phyloP scores from a whole-genome alignment of 2,113 vertebrate species.

The Syngnathoides biaculeatus region DNA sequence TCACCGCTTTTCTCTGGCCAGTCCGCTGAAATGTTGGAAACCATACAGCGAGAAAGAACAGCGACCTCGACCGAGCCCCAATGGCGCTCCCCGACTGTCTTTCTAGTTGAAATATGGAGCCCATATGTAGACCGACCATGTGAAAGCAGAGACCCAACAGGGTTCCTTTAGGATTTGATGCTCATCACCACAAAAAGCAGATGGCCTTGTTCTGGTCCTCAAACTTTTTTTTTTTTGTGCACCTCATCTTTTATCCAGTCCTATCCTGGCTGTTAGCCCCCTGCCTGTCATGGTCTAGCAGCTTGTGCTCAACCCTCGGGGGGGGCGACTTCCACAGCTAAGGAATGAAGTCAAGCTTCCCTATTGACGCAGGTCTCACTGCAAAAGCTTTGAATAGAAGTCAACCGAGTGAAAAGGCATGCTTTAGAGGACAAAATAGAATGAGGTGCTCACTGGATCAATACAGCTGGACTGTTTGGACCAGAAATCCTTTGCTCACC shows the following conservation, averaged over 20 bases:
- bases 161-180: slow-evolving; percentile 76
- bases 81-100: slow-evolving; percentile 59
- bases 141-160: slow-evolving; percentile 71
- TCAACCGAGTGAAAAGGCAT: slow-evolving; percentile 72
- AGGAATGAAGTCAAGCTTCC: slow-evolving; percentile 73
- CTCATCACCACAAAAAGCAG: slow-evolving; percentile 76
- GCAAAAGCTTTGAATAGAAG: slow-evolving; percentile 74
- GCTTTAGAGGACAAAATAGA: slow-evolving; percentile 69
- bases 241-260: slow-evolving; percentile 65
- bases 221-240: slow-evolving; percentile 63
- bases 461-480: slow-evolving; percentile 62
- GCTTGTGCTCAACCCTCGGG: slow-evolving; percentile 64
- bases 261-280: slow-evolving; percentile 74
- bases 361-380: slow-evolving; percentile 66
- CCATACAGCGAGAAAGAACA: slow-evolving; percentile 62
- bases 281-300: slow-evolving; percentile 67
- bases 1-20: slow-evolving; percentile 63
- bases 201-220: slow-evolving; percentile 68
- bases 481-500: slow-evolving; percentile 56
- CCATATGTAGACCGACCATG: slow-evolving; percentile 70
- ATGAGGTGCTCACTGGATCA: slow-evolving; percentile 65
- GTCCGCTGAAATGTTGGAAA: slow-evolving; percentile 61
- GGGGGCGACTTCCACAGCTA: slow-evolving; percentile 58
- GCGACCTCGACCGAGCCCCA: slow-evolving; percentile 45
- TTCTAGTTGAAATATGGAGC: slow-evolving; percentile 73